These are phyloP conservation scores for Prosapia bicincta DNA, from an alignment of 2,888 invertebrate genomes.

Conservation along the genomic window DNA sequence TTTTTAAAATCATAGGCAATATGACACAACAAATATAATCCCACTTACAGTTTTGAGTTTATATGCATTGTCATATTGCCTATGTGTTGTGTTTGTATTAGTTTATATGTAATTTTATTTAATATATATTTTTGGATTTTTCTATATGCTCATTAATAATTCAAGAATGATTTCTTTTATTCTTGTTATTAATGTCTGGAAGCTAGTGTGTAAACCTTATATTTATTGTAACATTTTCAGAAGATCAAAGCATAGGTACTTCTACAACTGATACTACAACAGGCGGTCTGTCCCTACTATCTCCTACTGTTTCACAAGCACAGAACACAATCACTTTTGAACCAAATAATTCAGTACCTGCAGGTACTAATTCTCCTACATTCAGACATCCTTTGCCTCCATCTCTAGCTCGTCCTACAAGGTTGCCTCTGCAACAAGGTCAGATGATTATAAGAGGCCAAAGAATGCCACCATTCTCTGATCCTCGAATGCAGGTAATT, in stretches of 20 bases:
- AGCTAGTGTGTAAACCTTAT: no score
- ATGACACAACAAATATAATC: no score
- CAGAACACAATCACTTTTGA: background rate
- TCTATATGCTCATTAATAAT: no score
- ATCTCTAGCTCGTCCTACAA: conserved; percentile 49
- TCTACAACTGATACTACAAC: background rate
- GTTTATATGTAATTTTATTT: no score
- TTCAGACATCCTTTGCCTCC: conserved; percentile 69
- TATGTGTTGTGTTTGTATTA: no score
- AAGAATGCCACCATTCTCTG: conserved; percentile 44
- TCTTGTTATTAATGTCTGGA: no score
- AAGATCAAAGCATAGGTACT: conserved; percentile 4
- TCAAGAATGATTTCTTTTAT: no score
- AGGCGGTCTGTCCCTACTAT: background rate
- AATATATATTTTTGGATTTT: no score
- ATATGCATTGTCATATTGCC: no score
- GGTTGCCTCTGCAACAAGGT: conserved; percentile 25
- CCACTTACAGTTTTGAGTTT: no score
- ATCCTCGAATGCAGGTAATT: conserved; percentile 48
- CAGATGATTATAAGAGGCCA: conserved; percentile 29
- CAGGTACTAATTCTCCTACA: conserved; percentile 43
- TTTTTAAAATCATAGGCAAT: no score
- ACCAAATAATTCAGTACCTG: background rate
- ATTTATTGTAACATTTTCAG: no score
- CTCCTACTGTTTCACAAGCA: background rate